A percentile compares a stretch with the other conserved stretches of the same genome.
Conservation (phyloP, 2,113 vertebrate species). For the Blennius ocellaris region DNA sequence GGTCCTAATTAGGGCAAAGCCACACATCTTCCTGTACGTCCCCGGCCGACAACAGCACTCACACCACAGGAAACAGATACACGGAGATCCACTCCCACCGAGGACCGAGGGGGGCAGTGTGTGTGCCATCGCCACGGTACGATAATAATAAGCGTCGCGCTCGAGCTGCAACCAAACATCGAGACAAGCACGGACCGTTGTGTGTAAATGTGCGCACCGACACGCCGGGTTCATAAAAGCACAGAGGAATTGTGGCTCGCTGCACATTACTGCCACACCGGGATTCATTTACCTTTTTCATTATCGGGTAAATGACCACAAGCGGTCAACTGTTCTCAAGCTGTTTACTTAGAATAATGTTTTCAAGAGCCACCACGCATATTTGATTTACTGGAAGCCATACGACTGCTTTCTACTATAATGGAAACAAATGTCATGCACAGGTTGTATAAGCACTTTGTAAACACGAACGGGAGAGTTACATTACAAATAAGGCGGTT, state of each 20-base stretch:
- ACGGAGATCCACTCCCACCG: conserved; percentile 29
- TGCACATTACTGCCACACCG: conserved; percentile 18
- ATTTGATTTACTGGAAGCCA: conserved; percentile 40
- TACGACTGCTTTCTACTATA: conserved; percentile 30
- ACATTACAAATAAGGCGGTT: conserved; percentile 6
- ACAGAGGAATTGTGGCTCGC: conserved; percentile 31
- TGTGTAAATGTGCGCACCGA: conserved; percentile 22
- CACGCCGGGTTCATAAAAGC: conserved; percentile 31
- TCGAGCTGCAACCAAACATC: conserved; percentile 26
- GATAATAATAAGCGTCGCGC: conserved; percentile 40
- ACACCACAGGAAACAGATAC: conserved; percentile 39
- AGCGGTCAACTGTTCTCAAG: conserved; percentile 27
- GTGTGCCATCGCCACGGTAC: conserved; percentile 25
- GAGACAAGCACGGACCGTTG: conserved; percentile 1
- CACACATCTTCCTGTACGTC: conserved; percentile 31
- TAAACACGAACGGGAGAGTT: conserved; percentile 24
- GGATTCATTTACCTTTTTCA: conserved; percentile 41
- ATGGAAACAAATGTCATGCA: conserved; percentile 41
- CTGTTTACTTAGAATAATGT: conserved; percentile 40
- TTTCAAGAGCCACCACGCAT: neutral
- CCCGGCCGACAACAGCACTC: conserved; percentile 48
- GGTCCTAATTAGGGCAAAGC: conserved; percentile 74
- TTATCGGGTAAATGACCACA: conserved; percentile 33
- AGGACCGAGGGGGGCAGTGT: conserved; percentile 21
- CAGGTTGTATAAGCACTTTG: conserved; percentile 9